Evolutionary conservation across 2,113 vertebrate genomes (phyloP).

Genomic region (Azemiops feae): DNA sequence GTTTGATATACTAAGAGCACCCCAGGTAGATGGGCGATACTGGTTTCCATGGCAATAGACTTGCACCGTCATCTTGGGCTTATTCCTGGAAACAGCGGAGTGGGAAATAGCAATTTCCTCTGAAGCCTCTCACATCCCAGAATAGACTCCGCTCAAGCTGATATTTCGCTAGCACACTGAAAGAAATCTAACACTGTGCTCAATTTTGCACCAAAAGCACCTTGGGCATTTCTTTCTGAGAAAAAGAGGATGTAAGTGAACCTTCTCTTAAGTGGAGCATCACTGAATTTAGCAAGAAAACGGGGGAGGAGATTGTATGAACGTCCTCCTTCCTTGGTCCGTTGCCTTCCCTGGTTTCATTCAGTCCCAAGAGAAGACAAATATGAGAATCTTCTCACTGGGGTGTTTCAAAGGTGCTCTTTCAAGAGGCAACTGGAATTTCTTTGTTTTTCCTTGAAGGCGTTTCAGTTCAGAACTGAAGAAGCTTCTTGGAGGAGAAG

Average conservation of each 20-base stretch:
- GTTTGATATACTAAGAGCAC: conserved; percentile 25
- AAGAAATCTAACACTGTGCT: conserved; percentile 39
- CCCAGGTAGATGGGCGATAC: conserved; percentile 39
- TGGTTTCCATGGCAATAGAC: conserved; percentile 61
- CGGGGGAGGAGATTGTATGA: too few relatives aligned
- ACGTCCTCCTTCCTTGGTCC: neutral
- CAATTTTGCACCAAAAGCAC: neutral
- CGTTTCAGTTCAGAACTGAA: neutral
- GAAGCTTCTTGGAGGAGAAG: neutral
- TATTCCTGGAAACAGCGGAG: conserved; percentile 52
- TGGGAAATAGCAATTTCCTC: conserved; percentile 36
- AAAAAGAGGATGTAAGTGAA: neutral
- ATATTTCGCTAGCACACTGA: conserved; percentile 37
- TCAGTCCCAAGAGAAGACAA: neutral
- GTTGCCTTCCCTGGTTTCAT: neutral
- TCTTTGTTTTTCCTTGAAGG: neutral
- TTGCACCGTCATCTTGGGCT: conserved; percentile 59
- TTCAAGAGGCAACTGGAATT: neutral
- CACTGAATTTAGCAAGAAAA: neutral
- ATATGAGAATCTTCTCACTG: neutral
- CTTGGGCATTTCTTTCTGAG: neutral
- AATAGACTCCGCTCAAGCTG: conserved; percentile 51
- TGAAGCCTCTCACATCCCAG: conserved; percentile 28
- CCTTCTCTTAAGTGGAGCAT: neutral
- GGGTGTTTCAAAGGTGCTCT: neutral